Conservation (phyloP, 2,113 vertebrate species). For the Ictidomys tridecemlineatus region DNA sequence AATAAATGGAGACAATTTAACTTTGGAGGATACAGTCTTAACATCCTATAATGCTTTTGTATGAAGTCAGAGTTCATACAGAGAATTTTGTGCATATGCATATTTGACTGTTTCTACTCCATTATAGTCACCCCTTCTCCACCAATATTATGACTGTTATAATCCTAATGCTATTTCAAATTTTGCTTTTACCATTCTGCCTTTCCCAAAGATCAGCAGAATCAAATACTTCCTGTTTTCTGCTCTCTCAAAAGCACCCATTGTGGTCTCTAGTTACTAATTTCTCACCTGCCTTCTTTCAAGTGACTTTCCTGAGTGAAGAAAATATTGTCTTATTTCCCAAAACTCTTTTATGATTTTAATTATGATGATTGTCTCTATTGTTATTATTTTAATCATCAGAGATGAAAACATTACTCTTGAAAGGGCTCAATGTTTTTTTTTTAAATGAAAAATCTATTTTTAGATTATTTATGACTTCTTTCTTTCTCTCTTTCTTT, state of each 20-base stretch:
- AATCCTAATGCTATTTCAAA: neutral
- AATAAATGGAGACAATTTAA: neutral
- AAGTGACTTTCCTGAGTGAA: too few relatives aligned
- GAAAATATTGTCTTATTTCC: too few relatives aligned
- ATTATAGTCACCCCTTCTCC: neutral
- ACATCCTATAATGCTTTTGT: neutral
- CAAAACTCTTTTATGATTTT: too few relatives aligned
- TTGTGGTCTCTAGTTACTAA: neutral
- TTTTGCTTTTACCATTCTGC: neutral
- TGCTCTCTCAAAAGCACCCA: neutral
- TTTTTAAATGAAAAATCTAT: too few relatives aligned
- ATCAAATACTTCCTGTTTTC: neutral
- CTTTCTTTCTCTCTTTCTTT: too few relatives aligned
- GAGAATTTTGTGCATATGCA: neutral
- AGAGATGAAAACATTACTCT: too few relatives aligned
- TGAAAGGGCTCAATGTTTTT: too few relatives aligned
- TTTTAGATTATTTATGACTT: too few relatives aligned
- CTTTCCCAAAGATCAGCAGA: neutral
- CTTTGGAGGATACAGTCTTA: neutral
- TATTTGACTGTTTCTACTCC: neutral
- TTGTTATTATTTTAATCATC: too few relatives aligned
- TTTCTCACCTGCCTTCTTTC: neutral
- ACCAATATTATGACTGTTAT: neutral
- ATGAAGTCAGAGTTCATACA: neutral
- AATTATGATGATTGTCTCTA: too few relatives aligned